phyloP scores from a whole-genome alignment of 2,113 vertebrate species.

The Zootoca vivipara region DNA sequence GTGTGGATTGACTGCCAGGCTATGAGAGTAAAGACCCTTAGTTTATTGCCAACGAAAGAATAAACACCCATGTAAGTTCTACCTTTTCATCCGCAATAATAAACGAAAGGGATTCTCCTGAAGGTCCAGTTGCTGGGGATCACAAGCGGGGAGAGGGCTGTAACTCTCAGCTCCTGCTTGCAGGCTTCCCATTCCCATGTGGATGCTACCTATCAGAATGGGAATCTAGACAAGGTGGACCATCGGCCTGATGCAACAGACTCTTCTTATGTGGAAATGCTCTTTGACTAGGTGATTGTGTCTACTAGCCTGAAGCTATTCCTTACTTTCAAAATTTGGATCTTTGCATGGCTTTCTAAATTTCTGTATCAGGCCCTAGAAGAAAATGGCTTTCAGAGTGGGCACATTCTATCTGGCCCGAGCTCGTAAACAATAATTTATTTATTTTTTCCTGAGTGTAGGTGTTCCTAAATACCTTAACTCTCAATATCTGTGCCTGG shows the following conservation, averaged over 20 bases:
- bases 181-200: no score
- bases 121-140: no score
- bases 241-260: no score
- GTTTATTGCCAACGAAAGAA: neutral
- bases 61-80: neutral
- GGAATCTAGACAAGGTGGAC: no score
- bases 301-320: neutral
- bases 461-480: neutral
- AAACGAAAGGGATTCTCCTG: neutral
- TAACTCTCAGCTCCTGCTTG: no score
- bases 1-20: constrained; percentile 32
- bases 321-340: neutral
- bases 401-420: neutral
- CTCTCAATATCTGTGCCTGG: neutral
- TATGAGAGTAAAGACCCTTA: constrained; percentile 13
- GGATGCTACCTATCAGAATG: no score
- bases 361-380: neutral
- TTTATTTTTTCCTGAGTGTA: neutral
- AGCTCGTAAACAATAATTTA: neutral
- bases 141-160: no score
- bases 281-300: neutral
- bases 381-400: neutral
- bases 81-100: constrained; percentile 22
- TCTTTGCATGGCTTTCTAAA: neutral
- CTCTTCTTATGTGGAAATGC: neutral